Evolutionary conservation across 92 coral and sea anemone species (phyloP).

Genomic region (Virgularia gustaviana): DNA sequence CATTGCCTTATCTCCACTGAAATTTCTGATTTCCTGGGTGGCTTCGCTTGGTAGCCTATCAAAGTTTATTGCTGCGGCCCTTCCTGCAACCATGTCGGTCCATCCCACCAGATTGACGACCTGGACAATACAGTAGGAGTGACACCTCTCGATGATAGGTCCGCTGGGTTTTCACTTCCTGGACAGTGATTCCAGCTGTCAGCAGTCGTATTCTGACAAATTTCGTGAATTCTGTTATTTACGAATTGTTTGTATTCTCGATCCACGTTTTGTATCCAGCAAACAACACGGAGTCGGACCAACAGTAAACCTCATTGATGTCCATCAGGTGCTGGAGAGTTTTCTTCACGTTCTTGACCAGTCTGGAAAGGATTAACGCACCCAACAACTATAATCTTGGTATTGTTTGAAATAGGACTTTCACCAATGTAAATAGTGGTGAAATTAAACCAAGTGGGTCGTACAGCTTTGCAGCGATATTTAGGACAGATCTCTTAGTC

Average conservation of each 20-base stretch:
- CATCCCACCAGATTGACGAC: background rate
- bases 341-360: conserved; percentile 23
- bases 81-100: conserved; percentile 16
- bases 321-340: conserved; percentile 25
- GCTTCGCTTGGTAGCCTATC: background rate
- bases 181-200: conserved; percentile 27
- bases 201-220: conserved; percentile 14
- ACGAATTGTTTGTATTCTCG: conserved; percentile 15
- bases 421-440: conserved; percentile 46
- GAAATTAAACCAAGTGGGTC: conserved; percentile 56
- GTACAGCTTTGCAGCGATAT: conserved; percentile 55
- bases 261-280: conserved; percentile 13
- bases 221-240: conserved; percentile 20
- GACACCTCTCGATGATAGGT: conserved; percentile 21
- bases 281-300: conserved; percentile 20
- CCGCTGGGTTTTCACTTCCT: conserved; percentile 26
- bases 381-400: conserved; percentile 19
- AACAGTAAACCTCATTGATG: conserved; percentile 8
- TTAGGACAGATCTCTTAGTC: conserved; percentile 44
- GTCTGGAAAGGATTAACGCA: conserved; percentile 38
- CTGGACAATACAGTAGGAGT: background rate
- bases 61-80: background rate
- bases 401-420: conserved; percentile 45
- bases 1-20: background rate
- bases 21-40: background rate